Evolutionary conservation across 92 coral and sea anemone species (phyloP), one percentile per base, ranked within the genome.

Genomic region (Porites cylindrica): DNA sequence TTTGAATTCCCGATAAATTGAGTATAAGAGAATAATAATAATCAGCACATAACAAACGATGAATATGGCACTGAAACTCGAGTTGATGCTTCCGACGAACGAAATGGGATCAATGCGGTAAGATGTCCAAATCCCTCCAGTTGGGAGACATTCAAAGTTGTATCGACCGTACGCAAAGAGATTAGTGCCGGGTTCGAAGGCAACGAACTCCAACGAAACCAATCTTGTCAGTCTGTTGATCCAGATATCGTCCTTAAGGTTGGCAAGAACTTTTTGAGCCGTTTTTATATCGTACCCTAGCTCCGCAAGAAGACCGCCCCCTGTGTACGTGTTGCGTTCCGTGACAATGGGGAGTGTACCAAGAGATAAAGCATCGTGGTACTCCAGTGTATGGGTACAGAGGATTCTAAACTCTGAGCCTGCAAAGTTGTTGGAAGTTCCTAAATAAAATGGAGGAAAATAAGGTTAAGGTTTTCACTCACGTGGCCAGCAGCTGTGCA

Each of bases 281-380:
- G 95, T 94, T 18, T 38, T 43, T 17, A 71, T 70, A 66, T 94
- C 95, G 63, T 94, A 94, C 8, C 98, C 98, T 58, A 94, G 54
- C 38, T 94, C 98, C 4, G 90, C 92, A 16, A 94, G 92, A 60
- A 90, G 86, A 2, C 98, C 95, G 1, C 95, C 95, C 10, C 92
- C 95, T 0, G 18, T 53, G 63, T 85, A 94, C 1, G 92, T 82
- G 21, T 84, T 83, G 18, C 71, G 82, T 10, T 76, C 59, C 19
- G 93, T 86, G 17, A 94, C 84, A 18, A 90, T 64, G 8, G 98
- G 92, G 0, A 94, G 53, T 20, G 98, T 94, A 0, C 93, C 96
- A 2, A 94, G 90, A 13, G 84, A 66, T 1, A 23, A 52, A 0
- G 95, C 93, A 11, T 92, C 71, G 20, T 94, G 98, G 79, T 82